These are phyloP conservation scores for Eulemur rubriventer DNA, from an alignment of 2,797 vertebrate genomes.

Conservation along the genomic window DNA sequence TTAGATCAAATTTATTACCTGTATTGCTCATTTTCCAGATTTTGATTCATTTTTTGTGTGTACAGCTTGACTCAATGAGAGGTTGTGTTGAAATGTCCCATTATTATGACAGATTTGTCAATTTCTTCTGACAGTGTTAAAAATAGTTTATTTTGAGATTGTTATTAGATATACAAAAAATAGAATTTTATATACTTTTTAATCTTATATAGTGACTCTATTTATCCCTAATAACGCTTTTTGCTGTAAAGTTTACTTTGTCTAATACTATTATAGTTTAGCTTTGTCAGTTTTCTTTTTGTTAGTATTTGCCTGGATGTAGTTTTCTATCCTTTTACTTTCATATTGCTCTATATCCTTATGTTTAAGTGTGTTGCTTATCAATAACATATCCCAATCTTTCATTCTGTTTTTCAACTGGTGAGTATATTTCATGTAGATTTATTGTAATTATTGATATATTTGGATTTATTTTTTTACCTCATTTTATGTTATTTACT, in stretches of 20 bases:
- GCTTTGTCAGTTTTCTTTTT: not conserved
- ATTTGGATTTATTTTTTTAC: conserved; percentile 15
- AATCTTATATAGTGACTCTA: not conserved
- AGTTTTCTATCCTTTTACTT: not conserved
- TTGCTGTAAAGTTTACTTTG: not conserved
- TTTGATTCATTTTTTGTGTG: not conserved
- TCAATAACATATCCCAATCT: not conserved
- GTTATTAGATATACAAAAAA: not conserved
- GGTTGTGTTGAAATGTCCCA: not conserved
- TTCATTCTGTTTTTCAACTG: not conserved
- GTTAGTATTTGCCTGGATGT: not conserved
- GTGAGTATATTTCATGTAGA: not conserved
- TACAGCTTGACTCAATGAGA: not conserved
- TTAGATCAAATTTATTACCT: not conserved
- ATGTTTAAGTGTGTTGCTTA: not conserved
- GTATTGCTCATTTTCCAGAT: not conserved
- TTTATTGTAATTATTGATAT: not conserved
- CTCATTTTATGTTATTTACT: conserved; percentile 15
- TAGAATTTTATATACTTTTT: not conserved
- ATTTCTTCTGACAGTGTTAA: not conserved
- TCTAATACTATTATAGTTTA: not conserved
- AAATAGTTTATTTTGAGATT: conserved; percentile 29
- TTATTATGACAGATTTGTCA: not conserved
- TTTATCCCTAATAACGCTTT: not conserved
- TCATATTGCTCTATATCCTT: not conserved